Evolutionary conservation across 1,140 invertebrate genomes (phyloP).

Genomic region (Acromyrmex charruanus): DNA sequence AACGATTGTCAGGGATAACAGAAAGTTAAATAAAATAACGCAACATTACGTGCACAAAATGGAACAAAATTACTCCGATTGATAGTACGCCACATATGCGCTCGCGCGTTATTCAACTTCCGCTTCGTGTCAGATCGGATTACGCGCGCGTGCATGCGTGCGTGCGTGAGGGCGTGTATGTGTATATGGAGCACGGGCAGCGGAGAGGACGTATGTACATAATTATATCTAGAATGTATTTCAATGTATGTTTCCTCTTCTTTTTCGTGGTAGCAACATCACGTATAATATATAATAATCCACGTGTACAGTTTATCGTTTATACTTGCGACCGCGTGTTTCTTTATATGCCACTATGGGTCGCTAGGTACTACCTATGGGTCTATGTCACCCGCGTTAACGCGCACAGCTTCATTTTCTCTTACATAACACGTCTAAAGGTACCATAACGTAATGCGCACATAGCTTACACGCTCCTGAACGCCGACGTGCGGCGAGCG

Average conservation of each 20-base stretch:
- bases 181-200: constrained; percentile 31
- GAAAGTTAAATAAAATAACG: neutral
- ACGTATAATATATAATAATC: constrained; percentile 52
- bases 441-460: constrained; percentile 35
- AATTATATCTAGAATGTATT: constrained; percentile 21
- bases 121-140: constrained; percentile 4
- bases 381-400: constrained; percentile 26
- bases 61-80: constrained; percentile 16
- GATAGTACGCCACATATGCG: constrained; percentile 22
- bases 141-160: constrained; percentile 32
- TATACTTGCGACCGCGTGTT: neutral
- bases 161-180: constrained; percentile 5
- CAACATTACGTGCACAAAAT: neutral
- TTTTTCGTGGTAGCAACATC: constrained; percentile 27
- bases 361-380: constrained; percentile 38
- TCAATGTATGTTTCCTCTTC: neutral
- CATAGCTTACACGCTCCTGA: constrained; percentile 1
- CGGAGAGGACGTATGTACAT: constrained; percentile 63
- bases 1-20: neutral
- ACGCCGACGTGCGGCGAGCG: neutral
- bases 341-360: constrained; percentile 3
- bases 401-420: neutral
- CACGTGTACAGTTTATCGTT: constrained; percentile 18
- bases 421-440: constrained; percentile 24
- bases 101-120: neutral